Evolutionary conservation across 2,797 vertebrate genomes (phyloP).

Genomic region (Clarias pachynema): DNA sequence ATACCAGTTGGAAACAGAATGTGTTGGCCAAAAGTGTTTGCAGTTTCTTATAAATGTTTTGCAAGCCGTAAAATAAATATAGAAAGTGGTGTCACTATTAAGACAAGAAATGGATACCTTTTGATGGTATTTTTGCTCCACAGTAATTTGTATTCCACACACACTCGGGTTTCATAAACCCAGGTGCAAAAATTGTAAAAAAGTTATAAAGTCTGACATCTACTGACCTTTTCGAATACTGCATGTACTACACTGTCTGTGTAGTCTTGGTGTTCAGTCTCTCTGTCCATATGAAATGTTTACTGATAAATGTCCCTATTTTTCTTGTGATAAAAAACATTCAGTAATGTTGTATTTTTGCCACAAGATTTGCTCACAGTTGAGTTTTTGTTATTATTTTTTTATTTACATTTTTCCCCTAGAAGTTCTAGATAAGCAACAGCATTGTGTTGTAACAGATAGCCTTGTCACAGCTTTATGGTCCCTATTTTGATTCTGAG

Average conservation of each 20-base stretch:
- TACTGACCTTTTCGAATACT: slow-evolving; percentile 2
- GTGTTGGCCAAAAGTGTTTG: neutral
- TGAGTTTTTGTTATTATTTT: too few relatives aligned
- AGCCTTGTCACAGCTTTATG: neutral
- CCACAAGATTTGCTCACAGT: neutral
- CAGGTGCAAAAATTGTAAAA: slow-evolving; percentile 15
- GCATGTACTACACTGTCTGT: neutral
- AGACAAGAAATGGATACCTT: neutral
- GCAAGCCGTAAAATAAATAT: neutral
- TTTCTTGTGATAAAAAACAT: neutral
- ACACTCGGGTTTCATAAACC: neutral
- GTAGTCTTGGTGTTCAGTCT: neutral
- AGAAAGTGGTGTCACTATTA: neutral
- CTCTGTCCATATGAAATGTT: neutral
- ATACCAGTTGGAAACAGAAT: neutral
- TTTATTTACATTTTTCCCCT: neutral
- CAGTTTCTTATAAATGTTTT: neutral
- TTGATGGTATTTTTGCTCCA: neutral
- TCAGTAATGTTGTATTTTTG: neutral
- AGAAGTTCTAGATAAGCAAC: neutral
- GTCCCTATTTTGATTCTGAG: neutral
- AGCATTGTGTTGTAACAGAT: neutral
- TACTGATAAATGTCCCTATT: neutral
- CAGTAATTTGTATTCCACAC: neutral
- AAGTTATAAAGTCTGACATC: slow-evolving; percentile 6